phyloP scores from a whole-genome alignment of 2,888 invertebrate genomes.

The Eurois occulta region DNA sequence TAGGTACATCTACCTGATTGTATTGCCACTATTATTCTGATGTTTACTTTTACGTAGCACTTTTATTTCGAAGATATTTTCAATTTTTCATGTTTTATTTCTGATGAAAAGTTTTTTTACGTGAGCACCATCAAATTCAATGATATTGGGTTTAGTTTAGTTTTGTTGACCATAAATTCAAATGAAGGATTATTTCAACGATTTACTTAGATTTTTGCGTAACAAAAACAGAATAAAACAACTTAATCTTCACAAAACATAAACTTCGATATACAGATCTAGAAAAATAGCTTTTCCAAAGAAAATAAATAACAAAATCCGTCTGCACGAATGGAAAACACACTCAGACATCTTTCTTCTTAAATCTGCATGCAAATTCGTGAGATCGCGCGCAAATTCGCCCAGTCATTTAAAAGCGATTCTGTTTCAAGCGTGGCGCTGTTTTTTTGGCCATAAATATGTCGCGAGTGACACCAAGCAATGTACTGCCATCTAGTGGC shows the following conservation, averaged over 20 bases:
- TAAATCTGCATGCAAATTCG: slow-evolving; percentile 89
- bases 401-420: slow-evolving; percentile 89
- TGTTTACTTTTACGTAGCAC: neutral
- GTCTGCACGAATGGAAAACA: slow-evolving; percentile 85
- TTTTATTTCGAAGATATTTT: too few species aligned
- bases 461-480: slow-evolving; percentile 79
- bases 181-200: slow-evolving; percentile 14
- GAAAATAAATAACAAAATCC: slow-evolving; percentile 82
- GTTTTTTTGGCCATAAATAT: slow-evolving; percentile 87
- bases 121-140: neutral
- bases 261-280: slow-evolving; percentile 41
- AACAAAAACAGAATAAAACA: slow-evolving; percentile 22
- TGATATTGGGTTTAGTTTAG: neutral
- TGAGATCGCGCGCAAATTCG: slow-evolving; percentile 88
- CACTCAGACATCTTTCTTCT: slow-evolving; percentile 85
- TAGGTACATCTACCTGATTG: slow-evolving; percentile 3
- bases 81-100: neutral
- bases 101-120: neutral
- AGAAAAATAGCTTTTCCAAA: slow-evolving; percentile 71
- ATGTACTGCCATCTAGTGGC: slow-evolving; percentile 78
- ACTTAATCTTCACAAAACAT: slow-evolving; percentile 55
- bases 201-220: slow-evolving; percentile 16
- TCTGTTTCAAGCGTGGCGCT: slow-evolving; percentile 84
- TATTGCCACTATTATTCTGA: neutral
- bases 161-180: slow-evolving; percentile 7